Percentiles rank a stretch among this genome's conserved stretches.
Conservation (phyloP, 2,797 vertebrate species). For the Notoglanidium macrostoma region DNA sequence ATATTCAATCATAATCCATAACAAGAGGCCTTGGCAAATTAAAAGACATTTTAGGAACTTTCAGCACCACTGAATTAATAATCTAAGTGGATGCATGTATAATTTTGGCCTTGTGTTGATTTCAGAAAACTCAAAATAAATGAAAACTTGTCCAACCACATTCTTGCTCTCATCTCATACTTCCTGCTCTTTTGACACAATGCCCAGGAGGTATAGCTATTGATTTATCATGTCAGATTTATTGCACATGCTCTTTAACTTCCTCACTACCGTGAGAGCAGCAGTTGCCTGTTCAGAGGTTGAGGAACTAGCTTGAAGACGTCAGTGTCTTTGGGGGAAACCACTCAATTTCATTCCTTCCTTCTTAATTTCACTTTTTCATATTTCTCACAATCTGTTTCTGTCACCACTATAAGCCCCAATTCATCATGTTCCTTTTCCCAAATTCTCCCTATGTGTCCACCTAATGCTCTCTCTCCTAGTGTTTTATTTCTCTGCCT, state of each 20-base stretch:
- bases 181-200: constrained; percentile 55
- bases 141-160: background rate
- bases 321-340: constrained; percentile 1
- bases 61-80: too few species aligned
- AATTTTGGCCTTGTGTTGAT: too few species aligned
- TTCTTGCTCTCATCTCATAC: constrained; percentile 4
- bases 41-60: too few species aligned
- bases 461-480: background rate
- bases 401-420: background rate
- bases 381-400: constrained; percentile 4
- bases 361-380: constrained; percentile 23
- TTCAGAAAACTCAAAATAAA: too few species aligned
- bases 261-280: constrained; percentile 40
- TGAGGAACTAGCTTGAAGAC: constrained; percentile 13
- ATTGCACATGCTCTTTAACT: constrained; percentile 60
- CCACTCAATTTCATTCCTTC: constrained; percentile 2
- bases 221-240: constrained; percentile 68
- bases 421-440: constrained; percentile 1
- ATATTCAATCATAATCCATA: too few species aligned
- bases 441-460: background rate
- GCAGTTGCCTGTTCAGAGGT: constrained; percentile 44
- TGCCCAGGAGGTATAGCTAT: constrained; percentile 56
- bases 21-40: too few species aligned
- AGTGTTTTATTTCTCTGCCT: constrained; percentile 6
- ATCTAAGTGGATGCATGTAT: too few species aligned